Conservation (phyloP, 2,797 vertebrate species). For the Protosalanx chinensis region DNA sequence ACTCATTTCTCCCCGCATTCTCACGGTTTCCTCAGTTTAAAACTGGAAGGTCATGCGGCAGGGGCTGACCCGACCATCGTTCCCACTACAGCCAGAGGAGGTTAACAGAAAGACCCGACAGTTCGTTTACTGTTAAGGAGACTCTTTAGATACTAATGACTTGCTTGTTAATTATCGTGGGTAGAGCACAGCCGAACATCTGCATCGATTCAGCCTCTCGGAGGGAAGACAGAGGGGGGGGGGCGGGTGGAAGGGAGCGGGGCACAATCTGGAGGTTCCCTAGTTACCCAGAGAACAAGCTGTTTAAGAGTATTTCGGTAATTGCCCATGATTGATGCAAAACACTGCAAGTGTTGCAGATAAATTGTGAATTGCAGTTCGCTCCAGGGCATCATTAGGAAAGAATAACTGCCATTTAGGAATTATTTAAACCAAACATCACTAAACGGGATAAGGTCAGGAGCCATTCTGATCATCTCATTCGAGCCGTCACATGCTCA, state of each 20-base stretch:
- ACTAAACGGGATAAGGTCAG: background rate
- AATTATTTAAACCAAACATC: background rate
- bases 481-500: too few relatives aligned
- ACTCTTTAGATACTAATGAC: constrained; percentile 73
- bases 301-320: constrained; percentile 77
- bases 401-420: constrained; percentile 42
- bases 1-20: too few relatives aligned
- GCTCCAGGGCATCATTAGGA: constrained; percentile 50
- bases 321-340: constrained; percentile 76
- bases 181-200: constrained; percentile 74
- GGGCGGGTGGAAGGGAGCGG: constrained; percentile 54
- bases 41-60: constrained; percentile 1
- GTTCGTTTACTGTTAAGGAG: constrained; percentile 65
- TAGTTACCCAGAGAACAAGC: constrained; percentile 70
- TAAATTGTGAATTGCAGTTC: constrained; percentile 55
- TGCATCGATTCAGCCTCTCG: constrained; percentile 70
- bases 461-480: too few relatives aligned
- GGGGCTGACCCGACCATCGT: constrained; percentile 10
- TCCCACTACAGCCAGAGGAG: constrained; percentile 42
- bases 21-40: background rate
- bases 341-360: constrained; percentile 54
- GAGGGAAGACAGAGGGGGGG: constrained; percentile 45
- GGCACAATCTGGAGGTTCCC: constrained; percentile 70
- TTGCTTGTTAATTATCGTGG: constrained; percentile 77
- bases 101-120: constrained; percentile 23